Conservation (phyloP, 35 echinoderm and acorn worm species). For the Apostichopus japonicus region DNA sequence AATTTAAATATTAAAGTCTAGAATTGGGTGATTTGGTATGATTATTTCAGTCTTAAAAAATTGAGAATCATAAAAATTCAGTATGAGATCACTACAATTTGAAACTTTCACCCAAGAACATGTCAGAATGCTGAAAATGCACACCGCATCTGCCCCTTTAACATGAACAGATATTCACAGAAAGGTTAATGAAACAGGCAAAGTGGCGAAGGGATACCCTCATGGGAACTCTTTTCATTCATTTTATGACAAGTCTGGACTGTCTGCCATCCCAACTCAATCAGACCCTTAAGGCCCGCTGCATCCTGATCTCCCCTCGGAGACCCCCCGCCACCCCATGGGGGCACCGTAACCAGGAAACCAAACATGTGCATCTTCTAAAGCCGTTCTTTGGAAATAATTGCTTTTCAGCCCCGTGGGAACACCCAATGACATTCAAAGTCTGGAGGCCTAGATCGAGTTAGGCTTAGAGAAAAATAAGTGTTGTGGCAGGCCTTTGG, state of each 20-base stretch:
- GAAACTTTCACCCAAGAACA: too few relatives aligned
- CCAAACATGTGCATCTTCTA: conserved; percentile 64
- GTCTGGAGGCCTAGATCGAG: conserved; percentile 59
- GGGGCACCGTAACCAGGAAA: conserved; percentile 54
- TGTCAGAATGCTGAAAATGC: neutral
- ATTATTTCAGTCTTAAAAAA: too few relatives aligned
- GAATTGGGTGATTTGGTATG: too few relatives aligned
- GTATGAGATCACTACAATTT: too few relatives aligned
- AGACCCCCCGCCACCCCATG: conserved; percentile 29
- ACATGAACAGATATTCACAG: conserved; percentile 10
- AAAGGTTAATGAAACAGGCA: conserved; percentile 58
- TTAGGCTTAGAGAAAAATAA: conserved; percentile 46
- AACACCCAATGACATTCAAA: conserved; percentile 61
- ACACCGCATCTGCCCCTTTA: conserved; percentile 2
- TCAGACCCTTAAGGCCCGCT: conserved; percentile 52
- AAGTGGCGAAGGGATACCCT: conserved; percentile 37
- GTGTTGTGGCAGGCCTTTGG: conserved; percentile 57
- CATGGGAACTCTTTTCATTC: conserved; percentile 43
- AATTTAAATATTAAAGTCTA: too few relatives aligned
- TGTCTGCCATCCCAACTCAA: conserved; percentile 53
- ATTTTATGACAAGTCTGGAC: conserved; percentile 60
- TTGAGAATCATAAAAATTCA: too few relatives aligned
- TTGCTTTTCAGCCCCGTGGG: conserved; percentile 53
- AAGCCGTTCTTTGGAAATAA: conserved; percentile 50
- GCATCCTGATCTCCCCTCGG: conserved; percentile 47